These are phyloP conservation scores for Caenorhabditis wallacei DNA, from an alignment of 2,888 invertebrate species.

Conservation along the genomic window DNA sequence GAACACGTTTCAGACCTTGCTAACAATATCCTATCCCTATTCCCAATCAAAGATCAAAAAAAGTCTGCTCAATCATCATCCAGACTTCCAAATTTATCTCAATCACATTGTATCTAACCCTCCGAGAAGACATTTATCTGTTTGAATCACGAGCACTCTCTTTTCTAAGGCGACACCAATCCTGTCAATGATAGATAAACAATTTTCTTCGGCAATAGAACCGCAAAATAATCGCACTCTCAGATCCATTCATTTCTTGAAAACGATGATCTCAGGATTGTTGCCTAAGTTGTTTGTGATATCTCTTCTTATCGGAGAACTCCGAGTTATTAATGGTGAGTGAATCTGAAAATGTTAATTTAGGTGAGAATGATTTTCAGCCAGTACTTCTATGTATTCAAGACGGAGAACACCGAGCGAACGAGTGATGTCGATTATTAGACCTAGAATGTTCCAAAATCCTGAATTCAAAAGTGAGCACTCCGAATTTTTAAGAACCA, in stretches of 20 bases:
- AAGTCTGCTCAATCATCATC: conserved; percentile 26
- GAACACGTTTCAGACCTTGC: no score
- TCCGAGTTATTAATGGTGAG: conserved; percentile 43
- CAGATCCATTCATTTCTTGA: conserved; percentile 38
- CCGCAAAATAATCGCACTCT: conserved; percentile 59
- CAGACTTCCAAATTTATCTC: conserved; percentile 53
- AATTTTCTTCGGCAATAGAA: conserved; percentile 56
- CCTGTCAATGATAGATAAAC: conserved; percentile 67
- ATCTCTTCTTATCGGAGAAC: conserved; percentile 32
- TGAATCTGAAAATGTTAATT: not conserved
- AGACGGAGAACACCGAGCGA: conserved; percentile 55
- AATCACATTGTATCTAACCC: conserved; percentile 38
- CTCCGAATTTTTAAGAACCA: not conserved
- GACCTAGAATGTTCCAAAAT: conserved; percentile 62
- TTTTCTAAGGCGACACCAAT: conserved; percentile 32
- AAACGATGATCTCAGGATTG: conserved; percentile 52
- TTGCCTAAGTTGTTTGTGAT: conserved; percentile 29
- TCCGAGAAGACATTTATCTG: conserved; percentile 52
- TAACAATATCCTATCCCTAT: no score
- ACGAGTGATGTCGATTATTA: conserved; percentile 55
- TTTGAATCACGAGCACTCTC: conserved; percentile 64
- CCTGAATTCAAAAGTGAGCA: conserved; percentile 49
- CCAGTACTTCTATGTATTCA: conserved; percentile 55
- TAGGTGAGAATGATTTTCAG: conserved; percentile 4
- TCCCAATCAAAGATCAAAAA: conserved; percentile 35